A percentile compares a stretch with the other conserved stretches of the same genome.
Evolutionary conservation across 30 jellyfish, hydroid and myxozoan species (phyloP).

Genomic region (Hydractinia symbiolongicarpus): DNA sequence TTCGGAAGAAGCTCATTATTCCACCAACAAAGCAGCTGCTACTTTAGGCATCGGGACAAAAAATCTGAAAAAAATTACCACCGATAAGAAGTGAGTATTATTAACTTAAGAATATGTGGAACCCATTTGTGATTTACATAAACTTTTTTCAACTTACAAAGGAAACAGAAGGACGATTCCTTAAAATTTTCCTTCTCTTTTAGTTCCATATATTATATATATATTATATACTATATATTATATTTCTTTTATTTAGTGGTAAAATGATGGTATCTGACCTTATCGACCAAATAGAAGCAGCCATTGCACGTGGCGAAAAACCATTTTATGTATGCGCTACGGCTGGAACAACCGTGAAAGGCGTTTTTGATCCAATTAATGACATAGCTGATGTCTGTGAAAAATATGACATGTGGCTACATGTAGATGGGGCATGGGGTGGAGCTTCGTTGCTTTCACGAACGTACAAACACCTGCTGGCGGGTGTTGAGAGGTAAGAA

Average conservation of each 20-base stretch:
- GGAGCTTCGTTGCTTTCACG: constrained; percentile 70
- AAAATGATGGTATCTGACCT: constrained; percentile 63
- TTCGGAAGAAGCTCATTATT: constrained; percentile 86
- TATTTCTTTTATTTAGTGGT: constrained; percentile 37
- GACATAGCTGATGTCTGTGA: constrained; percentile 68
- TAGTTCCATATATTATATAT: not conserved
- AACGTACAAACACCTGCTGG: constrained; percentile 53
- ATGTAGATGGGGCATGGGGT: constrained; percentile 97
- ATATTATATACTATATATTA: not conserved
- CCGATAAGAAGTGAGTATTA: constrained; percentile 50
- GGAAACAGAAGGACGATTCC: not conserved
- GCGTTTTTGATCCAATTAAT: constrained; percentile 64
- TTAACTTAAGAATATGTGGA: not conserved
- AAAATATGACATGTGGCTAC: constrained; percentile 74
- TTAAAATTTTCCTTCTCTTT: not conserved
- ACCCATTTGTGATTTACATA: not conserved
- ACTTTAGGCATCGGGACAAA: constrained; percentile 80
- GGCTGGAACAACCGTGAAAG: constrained; percentile 91
- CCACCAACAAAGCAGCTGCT: constrained; percentile 84
- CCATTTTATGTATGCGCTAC: constrained; percentile 90
- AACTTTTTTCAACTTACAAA: not conserved
- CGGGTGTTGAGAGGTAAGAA: constrained; percentile 75
- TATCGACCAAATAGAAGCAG: constrained; percentile 38
- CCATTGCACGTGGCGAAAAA: constrained; percentile 68
- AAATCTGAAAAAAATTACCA: constrained; percentile 54